These are phyloP conservation scores for Coracopsis vasa DNA, from an alignment of 2,113 vertebrate species.

Conservation along the genomic window DNA sequence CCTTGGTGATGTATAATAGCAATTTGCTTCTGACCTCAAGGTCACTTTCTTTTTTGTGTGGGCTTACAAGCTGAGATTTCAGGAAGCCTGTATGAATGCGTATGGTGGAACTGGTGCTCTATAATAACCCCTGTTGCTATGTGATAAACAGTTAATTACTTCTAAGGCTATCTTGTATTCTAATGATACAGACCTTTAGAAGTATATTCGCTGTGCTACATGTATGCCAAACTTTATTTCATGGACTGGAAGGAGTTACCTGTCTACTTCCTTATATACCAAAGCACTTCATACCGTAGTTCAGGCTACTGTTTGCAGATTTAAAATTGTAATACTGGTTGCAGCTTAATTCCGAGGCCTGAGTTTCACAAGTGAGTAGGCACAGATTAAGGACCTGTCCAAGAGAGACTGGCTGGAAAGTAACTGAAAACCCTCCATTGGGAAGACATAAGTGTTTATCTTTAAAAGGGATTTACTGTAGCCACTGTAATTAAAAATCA, in stretches of 20 bases:
- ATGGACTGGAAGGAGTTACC: background rate
- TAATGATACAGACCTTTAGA: background rate
- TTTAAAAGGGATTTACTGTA: background rate
- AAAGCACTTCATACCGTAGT: background rate
- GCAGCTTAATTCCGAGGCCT: background rate
- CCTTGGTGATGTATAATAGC: slow-evolving; percentile 31
- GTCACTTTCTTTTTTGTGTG: background rate
- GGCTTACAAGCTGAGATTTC: background rate
- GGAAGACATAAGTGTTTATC: background rate
- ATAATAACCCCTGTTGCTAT: background rate
- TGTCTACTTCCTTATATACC: background rate
- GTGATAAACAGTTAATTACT: slow-evolving; percentile 30
- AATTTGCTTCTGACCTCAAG: slow-evolving; percentile 29
- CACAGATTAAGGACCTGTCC: background rate
- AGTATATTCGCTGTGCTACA: background rate
- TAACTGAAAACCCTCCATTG: background rate
- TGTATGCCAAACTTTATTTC: background rate
- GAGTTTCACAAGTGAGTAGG: background rate
- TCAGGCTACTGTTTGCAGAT: background rate
- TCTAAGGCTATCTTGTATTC: background rate
- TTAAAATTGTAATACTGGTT: background rate
- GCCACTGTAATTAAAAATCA: background rate
- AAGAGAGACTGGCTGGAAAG: background rate
- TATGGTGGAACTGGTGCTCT: background rate
- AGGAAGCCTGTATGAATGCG: background rate